Conservation (phyloP, 2,888 invertebrate species). For the Bellardia pandia region DNA sequence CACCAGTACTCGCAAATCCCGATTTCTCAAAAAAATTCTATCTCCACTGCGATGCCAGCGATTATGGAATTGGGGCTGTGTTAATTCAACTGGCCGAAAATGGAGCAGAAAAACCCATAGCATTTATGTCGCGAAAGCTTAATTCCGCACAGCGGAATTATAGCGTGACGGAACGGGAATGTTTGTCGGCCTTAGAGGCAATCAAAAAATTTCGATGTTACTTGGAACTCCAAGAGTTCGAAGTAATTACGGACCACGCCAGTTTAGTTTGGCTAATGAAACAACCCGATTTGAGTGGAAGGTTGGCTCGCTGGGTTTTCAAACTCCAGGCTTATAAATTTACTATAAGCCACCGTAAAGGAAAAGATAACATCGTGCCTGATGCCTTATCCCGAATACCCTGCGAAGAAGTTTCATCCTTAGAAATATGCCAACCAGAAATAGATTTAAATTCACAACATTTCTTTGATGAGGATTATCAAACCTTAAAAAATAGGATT, state of each 20-base stretch:
- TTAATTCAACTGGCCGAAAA: no score
- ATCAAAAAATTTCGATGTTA: no score
- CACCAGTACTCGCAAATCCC: no score
- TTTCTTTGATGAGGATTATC: conserved; percentile 32
- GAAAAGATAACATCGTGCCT: not conserved
- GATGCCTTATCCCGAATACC: not conserved
- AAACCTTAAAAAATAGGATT: not conserved
- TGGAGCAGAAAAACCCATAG: no score
- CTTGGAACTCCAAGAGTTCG: no score
- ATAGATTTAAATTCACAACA: conserved; percentile 10
- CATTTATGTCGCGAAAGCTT: no score
- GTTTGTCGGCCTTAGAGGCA: not conserved
- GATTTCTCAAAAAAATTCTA: no score
- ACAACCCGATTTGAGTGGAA: no score
- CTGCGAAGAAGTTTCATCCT: conserved; percentile 16
- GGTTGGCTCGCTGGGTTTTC: not conserved
- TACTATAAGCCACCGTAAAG: not conserved
- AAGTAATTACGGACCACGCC: no score
- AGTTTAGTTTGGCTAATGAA: not conserved
- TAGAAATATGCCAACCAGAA: conserved; percentile 6
- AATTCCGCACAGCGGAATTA: no score
- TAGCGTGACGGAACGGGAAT: not conserved
- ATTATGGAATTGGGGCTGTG: no score
- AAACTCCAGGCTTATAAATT: not conserved
- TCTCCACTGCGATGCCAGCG: no score